Base-by-base conservation (phyloP, 1,140 invertebrate genomes). In the Thrips palmi region DNA sequence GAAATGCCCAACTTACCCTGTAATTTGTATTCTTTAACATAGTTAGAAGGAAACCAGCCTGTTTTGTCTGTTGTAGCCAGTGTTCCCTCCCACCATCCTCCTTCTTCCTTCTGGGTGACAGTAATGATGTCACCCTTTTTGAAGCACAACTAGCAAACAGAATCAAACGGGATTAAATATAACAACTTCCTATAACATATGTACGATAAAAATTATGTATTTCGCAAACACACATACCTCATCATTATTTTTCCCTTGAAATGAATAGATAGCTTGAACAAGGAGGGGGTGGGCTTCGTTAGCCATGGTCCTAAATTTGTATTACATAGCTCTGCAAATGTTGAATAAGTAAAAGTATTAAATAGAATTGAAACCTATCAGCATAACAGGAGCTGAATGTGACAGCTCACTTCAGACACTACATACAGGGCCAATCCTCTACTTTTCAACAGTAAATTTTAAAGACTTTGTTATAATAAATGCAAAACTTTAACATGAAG, bases 41-140 rank as follows among this genome's bases (percentile, higher is more conserved):
- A 97, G 62, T 96, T 93, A 46, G 85, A 87, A 42, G 93, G 93
- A 65, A 97, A 97, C 93, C 93, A 97, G 47, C 91, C 92, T 43
- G 91, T 94, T 55, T 85, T 83, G 34, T 87, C 89, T 12, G 24
- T 27, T 27, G 7, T 12, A 44, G 82, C 73, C 14, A 94, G 61
- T 2, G 89, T 96, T 11, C 91, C 93, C 63, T 97, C 92, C 92
- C 92, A 97, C 73, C 91, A 94, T 19, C 87, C 91, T 32, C 91
- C 92, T 55, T 96, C 78, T 50, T 88, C 80, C 19, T 60, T 60
- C 57, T 91, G 86, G 3, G 91, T 96, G 21, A 98, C 77, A 11
- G 88, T 92, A 42, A 98, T 96, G 32, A 96, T 68, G 60, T 97
- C 92, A 33, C 91, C 89, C 61, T 94, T 96, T 47, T 80, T 80